Base-by-base conservation (phyloP, 2,113 vertebrate genomes). In the Cebidichthys violaceus region DNA sequence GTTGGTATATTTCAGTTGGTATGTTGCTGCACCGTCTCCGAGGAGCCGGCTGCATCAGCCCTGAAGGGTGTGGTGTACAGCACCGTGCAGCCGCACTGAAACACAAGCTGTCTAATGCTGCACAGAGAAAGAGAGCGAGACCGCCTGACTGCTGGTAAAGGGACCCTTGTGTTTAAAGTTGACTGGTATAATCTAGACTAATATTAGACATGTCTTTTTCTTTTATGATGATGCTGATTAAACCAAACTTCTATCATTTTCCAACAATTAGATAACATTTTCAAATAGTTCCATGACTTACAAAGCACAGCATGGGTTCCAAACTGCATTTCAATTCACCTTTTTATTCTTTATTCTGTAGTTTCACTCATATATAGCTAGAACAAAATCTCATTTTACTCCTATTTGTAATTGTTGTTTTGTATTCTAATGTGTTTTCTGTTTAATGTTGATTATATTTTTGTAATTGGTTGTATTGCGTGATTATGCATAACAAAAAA, bases 11-110 rank as follows among this genome's bases (percentile, higher is more conserved):
- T 62, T n/a, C 31, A 50, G 2, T 47, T 27, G 27, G 9, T 71
- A 37, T 45, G 11, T 77, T 62, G n/a, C n/a, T n/a, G 15, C 29
- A 45, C 29, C 9, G 84, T 93, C 47, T 9, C 72, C n/a, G 50
- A 88, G 11, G 27, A 41, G 47, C 47, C 35, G 35, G 29, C n/a
- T 68, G 8, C 20, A 9, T 8, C 29, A 29, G 24, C 29, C 41
- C 15, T 55, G 45, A 71, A 3, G 1, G 31, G 52, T 9, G 14
- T 65, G 0, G 0, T 50, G 20, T 88, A 86, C 50, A 84, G n/a
- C 65, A 81, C 79, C 0, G 29, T 80, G 50, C 24, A 78, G 54
- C 0, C 1, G 35, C 66, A 82, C 20, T 86, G 77, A 86, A 22
- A 18, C 50, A n/a, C 45, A 50, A 22, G n/a, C 2, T 8, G 5